Evolutionary conservation across 1,140 invertebrate genomes (phyloP).

Genomic region (Temnothorax longispinosus): DNA sequence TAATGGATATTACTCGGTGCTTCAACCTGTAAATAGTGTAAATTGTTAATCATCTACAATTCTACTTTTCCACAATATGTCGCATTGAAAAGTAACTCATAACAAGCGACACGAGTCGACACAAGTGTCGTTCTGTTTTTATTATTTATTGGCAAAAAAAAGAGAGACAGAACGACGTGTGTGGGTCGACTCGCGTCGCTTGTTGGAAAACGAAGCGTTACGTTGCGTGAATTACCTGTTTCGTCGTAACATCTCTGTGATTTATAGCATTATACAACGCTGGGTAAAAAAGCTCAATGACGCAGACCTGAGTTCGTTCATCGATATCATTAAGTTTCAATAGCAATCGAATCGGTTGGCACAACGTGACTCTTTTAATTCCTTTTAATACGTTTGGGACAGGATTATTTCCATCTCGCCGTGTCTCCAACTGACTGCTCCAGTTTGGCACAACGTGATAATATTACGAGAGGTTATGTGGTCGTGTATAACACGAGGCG

Average conservation of each 20-base stretch:
- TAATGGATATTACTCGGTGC: conserved; percentile 77
- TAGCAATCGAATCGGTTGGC: neutral
- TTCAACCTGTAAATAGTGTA: conserved; percentile 75
- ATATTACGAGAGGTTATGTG: conserved; percentile 52
- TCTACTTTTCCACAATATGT: neutral
- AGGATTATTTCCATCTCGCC: too few relatives aligned
- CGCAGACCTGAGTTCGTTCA: neutral
- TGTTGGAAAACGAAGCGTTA: too few relatives aligned
- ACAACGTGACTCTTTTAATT: neutral
- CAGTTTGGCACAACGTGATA: neutral
- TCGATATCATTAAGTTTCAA: neutral
- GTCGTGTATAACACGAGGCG: neutral
- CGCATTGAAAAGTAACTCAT: neutral
- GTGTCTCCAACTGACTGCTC: too few relatives aligned
- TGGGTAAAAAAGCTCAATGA: neutral
- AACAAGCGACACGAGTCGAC: too few relatives aligned
- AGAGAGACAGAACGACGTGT: too few relatives aligned
- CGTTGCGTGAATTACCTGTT: conserved; percentile 72
- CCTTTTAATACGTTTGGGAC: too few relatives aligned
- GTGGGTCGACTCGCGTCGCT: too few relatives aligned
- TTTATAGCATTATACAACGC: conserved; percentile 24
- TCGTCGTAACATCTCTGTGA: conserved; percentile 76
- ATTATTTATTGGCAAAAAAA: too few relatives aligned
- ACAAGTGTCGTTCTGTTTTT: too few relatives aligned
- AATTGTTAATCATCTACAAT: conserved; percentile 9